These are phyloP conservation scores for Lutjanus campechanus DNA, from an alignment of 2,797 vertebrate species.

Conservation along the genomic window DNA sequence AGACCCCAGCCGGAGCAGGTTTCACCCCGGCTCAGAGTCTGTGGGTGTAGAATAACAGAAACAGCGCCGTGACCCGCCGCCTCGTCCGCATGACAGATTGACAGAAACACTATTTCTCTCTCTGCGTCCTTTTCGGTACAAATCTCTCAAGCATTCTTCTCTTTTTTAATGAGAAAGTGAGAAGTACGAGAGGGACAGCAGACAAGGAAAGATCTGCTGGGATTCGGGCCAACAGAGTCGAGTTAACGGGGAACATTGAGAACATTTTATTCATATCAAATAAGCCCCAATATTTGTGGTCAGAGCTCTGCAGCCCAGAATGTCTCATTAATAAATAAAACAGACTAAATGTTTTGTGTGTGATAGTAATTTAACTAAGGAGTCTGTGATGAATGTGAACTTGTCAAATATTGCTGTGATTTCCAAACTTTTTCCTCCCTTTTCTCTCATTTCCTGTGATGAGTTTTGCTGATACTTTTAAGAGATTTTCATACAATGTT, in stretches of 20 bases:
- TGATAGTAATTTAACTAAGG: constrained; percentile 5
- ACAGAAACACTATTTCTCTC: constrained; percentile 69
- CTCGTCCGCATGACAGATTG: constrained; percentile 77
- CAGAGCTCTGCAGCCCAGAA: constrained; percentile 37
- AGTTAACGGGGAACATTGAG: constrained; percentile 32
- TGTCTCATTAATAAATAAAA: constrained; percentile 53
- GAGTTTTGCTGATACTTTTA: no score
- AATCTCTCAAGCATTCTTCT: constrained; percentile 52
- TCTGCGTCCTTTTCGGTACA: constrained; percentile 28
- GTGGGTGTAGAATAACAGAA: constrained; percentile 79
- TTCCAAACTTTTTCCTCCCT: no score
- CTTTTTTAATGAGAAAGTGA: constrained; percentile 70
- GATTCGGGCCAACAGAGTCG: constrained; percentile 38
- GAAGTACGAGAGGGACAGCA: constrained; percentile 47
- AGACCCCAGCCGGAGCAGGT: constrained; percentile 50
- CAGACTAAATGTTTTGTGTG: constrained; percentile 30
- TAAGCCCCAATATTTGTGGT: constrained; percentile 57
- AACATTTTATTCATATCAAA: constrained; percentile 53
- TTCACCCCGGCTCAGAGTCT: constrained; percentile 58
- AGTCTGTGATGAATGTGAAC: constrained; percentile 6
- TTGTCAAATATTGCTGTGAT: no score
- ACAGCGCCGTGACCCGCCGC: constrained; percentile 52
- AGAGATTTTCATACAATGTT: no score
- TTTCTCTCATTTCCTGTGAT: no score
- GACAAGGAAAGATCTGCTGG: constrained; percentile 54